A percentile compares a stretch with the other conserved stretches of the same genome.
Evolutionary conservation across 2,797 vertebrate species (phyloP).

Genomic region (Erpetoichthys calabaricus): DNA sequence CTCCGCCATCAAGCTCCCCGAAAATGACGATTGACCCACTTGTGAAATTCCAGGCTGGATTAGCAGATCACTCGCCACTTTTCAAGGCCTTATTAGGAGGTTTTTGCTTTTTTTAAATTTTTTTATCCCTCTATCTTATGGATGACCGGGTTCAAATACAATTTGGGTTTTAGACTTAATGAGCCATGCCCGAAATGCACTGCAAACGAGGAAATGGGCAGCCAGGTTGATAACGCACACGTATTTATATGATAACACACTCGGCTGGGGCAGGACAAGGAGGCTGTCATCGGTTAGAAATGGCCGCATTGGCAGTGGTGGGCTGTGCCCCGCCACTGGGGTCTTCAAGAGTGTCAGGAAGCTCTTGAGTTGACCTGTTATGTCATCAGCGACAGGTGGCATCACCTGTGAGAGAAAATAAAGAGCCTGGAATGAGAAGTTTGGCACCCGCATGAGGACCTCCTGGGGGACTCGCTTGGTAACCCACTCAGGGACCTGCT

Average conservation of each 20-base stretch:
- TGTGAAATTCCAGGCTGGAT: conserved; percentile 23
- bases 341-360: too few species aligned
- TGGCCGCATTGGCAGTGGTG: too few species aligned
- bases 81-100: conserved; percentile 11
- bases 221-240: conserved; percentile 13
- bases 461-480: too few species aligned
- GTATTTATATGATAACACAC: conserved; percentile 22
- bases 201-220: background rate
- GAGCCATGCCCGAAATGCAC: conserved; percentile 15
- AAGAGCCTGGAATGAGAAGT: too few species aligned
- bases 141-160: conserved; percentile 12
- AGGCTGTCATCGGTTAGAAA: too few species aligned
- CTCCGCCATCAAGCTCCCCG: conserved; percentile 14
- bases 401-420: too few species aligned
- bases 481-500: too few species aligned
- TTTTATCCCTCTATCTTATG: conserved; percentile 6
- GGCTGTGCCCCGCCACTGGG: too few species aligned
- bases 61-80: conserved; percentile 7
- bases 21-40: conserved; percentile 16
- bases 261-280: background rate
- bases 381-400: too few species aligned
- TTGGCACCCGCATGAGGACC: too few species aligned
- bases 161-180: conserved; percentile 17
- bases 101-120: conserved; percentile 11
- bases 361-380: too few species aligned